Evolutionary conservation across 2,113 vertebrate species (phyloP), one percentile per base, ranked within the genome.

Genomic region (Nothocercus nigrocapillus): DNA sequence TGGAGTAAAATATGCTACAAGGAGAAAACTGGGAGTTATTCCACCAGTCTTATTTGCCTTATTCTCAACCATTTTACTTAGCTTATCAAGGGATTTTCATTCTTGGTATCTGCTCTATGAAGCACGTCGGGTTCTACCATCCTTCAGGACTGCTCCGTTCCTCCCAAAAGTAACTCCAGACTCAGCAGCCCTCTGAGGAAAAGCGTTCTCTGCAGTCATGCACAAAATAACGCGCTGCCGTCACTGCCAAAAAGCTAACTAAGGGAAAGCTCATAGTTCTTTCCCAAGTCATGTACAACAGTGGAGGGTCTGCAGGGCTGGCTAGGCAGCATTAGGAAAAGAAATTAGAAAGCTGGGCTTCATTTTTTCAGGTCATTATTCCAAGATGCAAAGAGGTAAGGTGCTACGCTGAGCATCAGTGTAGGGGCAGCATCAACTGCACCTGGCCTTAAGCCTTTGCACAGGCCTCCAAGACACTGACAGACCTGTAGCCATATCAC

Each of bases 391-490:
- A n/a, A 47, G 47, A 49, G 21, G 49, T 49, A 49, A 49, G 49
- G 79, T 21, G 78, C 72, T 86, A 1, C 58, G 1, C 47, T 53
- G 4, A 77, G 30, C 45, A 1, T 16, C 72, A 18, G 0, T 42
- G 47, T 4, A 12, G 54, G 54, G 28, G 36, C 36, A 16, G 32
- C n/a, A 18, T 49, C 19, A 20, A 30, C 19, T 53, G 34, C 51
- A 54, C 51, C 44, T 38, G 82, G 82, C 45, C 45, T 1, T 1
- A 1, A 56, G 72, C 32, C 78, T 56, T 38, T 0, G 0, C 1
- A 0, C 8, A 0, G 0, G 69, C 6, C 3, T 24, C 58, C 5
- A 0, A 1, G 77, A 70, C 78, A 4, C 72, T 38, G 82, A 32
- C 0, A 3, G 47, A 53, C 24, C 38, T 1, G 3, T 34, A 45